A percentile compares a stretch with the other conserved stretches of the same genome.
Conservation (phyloP, 2,113 vertebrate genomes). For the Corvus moneduloides region DNA sequence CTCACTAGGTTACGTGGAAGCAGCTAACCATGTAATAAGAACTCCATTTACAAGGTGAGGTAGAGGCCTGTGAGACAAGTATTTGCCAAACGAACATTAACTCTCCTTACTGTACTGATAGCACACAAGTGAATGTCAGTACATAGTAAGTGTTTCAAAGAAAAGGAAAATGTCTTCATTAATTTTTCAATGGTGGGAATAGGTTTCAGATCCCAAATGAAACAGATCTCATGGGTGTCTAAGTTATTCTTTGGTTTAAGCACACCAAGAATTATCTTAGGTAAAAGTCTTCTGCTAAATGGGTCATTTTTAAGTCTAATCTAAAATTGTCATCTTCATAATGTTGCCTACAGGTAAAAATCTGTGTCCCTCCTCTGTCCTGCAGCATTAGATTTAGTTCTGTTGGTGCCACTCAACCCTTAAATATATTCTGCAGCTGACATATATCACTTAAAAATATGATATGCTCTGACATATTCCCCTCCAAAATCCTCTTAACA, state of each 20-base stretch:
- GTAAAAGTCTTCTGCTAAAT: neutral
- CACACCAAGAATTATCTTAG: neutral
- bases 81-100: neutral
- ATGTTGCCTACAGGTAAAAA: slow-evolving; percentile 24
- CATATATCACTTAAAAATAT: slow-evolving; percentile 28
- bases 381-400: slow-evolving; percentile 12
- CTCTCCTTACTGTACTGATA: neutral
- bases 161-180: neutral
- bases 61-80: neutral
- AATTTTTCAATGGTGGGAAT: neutral
- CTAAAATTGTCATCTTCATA: neutral
- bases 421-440: slow-evolving; percentile 36
- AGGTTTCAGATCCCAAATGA: neutral
- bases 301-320: neutral
- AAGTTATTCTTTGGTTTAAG: neutral
- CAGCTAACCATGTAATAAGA: neutral
- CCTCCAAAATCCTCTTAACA: slow-evolving; percentile 4
- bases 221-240: neutral
- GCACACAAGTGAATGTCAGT: neutral
- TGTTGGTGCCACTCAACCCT: slow-evolving; percentile 16
- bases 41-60: neutral
- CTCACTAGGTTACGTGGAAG: neutral
- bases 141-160: neutral
- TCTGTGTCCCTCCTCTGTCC: slow-evolving; percentile 7
- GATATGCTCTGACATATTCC: slow-evolving; percentile 17